Base-by-base conservation (phyloP, 2,888 invertebrate species). In the Pardosa pseudoannulata region DNA sequence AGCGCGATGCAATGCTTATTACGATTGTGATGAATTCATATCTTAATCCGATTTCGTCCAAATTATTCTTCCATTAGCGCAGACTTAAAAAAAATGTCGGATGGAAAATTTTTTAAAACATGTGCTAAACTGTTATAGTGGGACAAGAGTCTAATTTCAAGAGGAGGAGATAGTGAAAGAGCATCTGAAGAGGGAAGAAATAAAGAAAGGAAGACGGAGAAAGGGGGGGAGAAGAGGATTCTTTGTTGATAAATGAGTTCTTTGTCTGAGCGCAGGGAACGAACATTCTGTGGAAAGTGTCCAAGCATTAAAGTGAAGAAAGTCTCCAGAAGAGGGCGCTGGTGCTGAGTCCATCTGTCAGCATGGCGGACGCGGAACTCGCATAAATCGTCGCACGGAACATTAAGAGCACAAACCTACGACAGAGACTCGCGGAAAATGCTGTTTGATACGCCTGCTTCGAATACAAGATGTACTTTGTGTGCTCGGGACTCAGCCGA, bases 391-490 rank as follows among this genome's bases (percentile, higher is more conserved):
- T 83, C 23, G 29, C 32, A 73, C 67, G 73, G 72, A 72, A 82
- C 82, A 72, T 82, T 72, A 82, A 23, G 31, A 70, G 82, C 65
- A 83, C 83, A 83, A 82, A 79, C 75, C 74, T 56, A 74, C 73
- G 74, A 81, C 68, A 81, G 81, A 56, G 56, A 28, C 68, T 75
- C 70, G 75, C 70, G 75, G 83, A 83, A 78, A 83, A 83, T 73
- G 78, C 78, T 73, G 83, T 83, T 83, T 72, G 83, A 78, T 78
- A 83, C 65, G 83, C 83, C 83, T 83, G 83, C 83, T 73, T 83
- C 73, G 83, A 83, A 83, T 78, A 78, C 73, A 83, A 68, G 78
- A 73, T 83, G 31, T 56, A 78, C 83, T 67, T 71, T 83, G 78
- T 78, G 67, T 78, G 67, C 56, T 56, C 50, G 41, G 23, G 27